phyloP scores from a whole-genome alignment of 2,888 invertebrate genomes.

The Lasioglossum oenotherae region DNA sequence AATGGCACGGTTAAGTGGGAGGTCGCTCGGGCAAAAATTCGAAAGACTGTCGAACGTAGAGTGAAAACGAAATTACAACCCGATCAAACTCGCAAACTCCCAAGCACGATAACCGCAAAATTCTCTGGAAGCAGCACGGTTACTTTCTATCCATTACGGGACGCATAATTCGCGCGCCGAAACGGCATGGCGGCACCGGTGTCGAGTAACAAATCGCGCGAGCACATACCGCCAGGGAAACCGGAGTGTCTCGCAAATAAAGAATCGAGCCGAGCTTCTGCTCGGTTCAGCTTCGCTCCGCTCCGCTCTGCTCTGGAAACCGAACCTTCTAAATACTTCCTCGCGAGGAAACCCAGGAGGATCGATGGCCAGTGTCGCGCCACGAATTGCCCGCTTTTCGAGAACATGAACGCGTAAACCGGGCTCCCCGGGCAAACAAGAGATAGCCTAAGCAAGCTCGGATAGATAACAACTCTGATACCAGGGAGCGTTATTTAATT shows the following conservation, averaged over 20 bases:
- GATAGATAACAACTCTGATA: constrained; percentile 78
- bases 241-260: constrained; percentile 17
- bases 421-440: constrained; percentile 69
- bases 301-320: background rate
- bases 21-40: too few relatives aligned
- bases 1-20: too few relatives aligned
- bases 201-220: constrained; percentile 51
- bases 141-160: background rate
- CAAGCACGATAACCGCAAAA: background rate
- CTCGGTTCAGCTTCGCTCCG: background rate
- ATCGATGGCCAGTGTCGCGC: constrained; percentile 22
- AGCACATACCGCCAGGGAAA: constrained; percentile 13
- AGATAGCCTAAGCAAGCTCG: constrained; percentile 76
- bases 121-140: background rate
- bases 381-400: constrained; percentile 48
- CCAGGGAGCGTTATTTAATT: constrained; percentile 74
- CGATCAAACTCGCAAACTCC: background rate
- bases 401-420: constrained; percentile 62
- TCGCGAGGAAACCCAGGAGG: background rate
- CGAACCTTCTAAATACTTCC: constrained; percentile 32
- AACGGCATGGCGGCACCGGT: constrained; percentile 22
- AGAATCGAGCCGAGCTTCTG: constrained; percentile 4
- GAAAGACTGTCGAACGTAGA: too few relatives aligned
- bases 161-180: background rate
- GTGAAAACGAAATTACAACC: too few relatives aligned